These are phyloP conservation scores for Drosophila aldrichi DNA, from an alignment of 2,888 invertebrate genomes.

Conservation along the genomic window DNA sequence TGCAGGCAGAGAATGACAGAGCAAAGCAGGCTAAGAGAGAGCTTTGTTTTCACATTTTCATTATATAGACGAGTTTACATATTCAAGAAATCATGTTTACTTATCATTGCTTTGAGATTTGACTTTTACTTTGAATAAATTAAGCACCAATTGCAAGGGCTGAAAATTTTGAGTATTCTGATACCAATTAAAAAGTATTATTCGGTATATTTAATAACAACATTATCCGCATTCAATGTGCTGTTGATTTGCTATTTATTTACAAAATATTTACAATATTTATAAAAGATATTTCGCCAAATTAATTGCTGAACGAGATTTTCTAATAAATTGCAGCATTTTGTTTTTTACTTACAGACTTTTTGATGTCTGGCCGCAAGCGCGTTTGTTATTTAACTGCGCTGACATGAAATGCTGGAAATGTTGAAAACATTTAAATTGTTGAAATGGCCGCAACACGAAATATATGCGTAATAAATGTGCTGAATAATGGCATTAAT, in stretches of 20 bases:
- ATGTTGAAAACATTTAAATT: conserved; percentile 26
- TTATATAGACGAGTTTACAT: too few relatives aligned
- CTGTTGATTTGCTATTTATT: not conserved
- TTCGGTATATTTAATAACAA: too few relatives aligned
- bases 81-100: too few relatives aligned
- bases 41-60: too few relatives aligned
- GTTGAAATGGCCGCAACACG: conserved; percentile 52
- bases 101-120: too few relatives aligned
- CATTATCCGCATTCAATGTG: not conserved
- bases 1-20: not conserved
- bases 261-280: not conserved
- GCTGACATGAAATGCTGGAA: conserved; percentile 35
- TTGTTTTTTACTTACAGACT: not conserved
- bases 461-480: conserved; percentile 63
- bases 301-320: not conserved
- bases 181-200: too few relatives aligned
- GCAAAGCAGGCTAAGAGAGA: not conserved
- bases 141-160: not conserved
- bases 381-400: conserved; percentile 23
- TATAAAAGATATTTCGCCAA: not conserved
- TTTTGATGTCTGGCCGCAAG: conserved; percentile 18
- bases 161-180: too few relatives aligned
- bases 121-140: not conserved
- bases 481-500: conserved; percentile 67
- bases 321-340: not conserved